Evolutionary conservation across 1,140 invertebrate species (phyloP).

Genomic region (Microvelia longipes): DNA sequence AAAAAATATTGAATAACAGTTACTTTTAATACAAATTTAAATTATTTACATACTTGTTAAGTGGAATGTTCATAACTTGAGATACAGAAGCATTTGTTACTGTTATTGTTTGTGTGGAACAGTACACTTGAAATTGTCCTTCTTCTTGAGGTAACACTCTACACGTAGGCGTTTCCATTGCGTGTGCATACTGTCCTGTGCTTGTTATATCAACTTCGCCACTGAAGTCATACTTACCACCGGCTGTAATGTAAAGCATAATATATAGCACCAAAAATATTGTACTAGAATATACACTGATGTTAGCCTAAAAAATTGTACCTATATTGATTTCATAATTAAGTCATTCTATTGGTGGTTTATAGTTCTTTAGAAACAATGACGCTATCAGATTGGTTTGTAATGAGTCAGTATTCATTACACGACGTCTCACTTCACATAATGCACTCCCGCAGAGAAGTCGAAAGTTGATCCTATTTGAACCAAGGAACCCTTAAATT

Average conservation of each 20-base stretch:
- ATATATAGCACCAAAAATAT: neutral
- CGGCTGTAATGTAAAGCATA: slow-evolving; percentile 6
- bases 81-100: slow-evolving; percentile 18
- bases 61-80: slow-evolving; percentile 19
- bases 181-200: slow-evolving; percentile 40
- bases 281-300: neutral
- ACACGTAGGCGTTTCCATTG: slow-evolving; percentile 49
- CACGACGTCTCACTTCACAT: too few species aligned
- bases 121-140: slow-evolving; percentile 41
- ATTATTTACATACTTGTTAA: slow-evolving; percentile 22
- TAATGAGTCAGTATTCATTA: too few species aligned
- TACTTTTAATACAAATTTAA: too few species aligned
- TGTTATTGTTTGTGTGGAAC: slow-evolving; percentile 33
- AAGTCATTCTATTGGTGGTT: neutral
- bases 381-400: too few species aligned
- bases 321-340: neutral
- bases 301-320: neutral
- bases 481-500: too few species aligned
- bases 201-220: slow-evolving; percentile 33
- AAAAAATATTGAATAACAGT: too few species aligned
- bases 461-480: too few species aligned
- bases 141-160: slow-evolving; percentile 46
- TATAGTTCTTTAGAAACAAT: too few species aligned
- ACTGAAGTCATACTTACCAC: slow-evolving; percentile 33
- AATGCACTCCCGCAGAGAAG: too few species aligned